Evolutionary conservation across 2,113 vertebrate genomes (phyloP).

Genomic region (Ctenomys sociabilis): DNA sequence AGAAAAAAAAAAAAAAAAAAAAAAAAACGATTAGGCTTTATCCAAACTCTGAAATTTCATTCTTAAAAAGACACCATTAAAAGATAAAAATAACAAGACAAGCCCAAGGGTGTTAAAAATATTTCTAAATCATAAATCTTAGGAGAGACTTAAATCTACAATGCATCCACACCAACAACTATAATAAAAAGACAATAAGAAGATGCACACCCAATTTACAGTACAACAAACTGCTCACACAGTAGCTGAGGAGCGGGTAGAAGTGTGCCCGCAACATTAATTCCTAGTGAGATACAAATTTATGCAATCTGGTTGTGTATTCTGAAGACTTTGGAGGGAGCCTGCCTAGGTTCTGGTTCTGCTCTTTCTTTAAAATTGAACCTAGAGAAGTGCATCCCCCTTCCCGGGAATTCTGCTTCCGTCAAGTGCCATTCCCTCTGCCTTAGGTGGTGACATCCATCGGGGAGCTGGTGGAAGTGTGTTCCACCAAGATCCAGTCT

Average conservation of each 20-base stretch:
- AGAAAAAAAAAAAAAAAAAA: background rate
- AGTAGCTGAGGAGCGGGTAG: background rate
- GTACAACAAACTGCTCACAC: background rate
- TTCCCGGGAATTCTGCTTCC: background rate
- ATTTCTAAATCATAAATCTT: background rate
- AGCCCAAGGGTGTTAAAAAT: background rate
- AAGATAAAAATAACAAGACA: slow-evolving; percentile 17
- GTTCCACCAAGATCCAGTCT: slow-evolving; percentile 96
- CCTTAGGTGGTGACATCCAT: slow-evolving; percentile 96
- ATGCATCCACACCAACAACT: background rate
- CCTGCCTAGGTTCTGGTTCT: background rate
- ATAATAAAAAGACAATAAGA: background rate
- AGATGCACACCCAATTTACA: background rate
- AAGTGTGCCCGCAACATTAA: background rate
- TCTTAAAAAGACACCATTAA: background rate
- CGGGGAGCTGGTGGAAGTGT: slow-evolving; percentile 97
- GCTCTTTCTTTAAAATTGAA: slow-evolving; percentile 36
- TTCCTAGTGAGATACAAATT: slow-evolving; percentile 23
- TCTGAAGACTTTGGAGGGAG: background rate
- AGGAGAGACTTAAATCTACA: background rate
- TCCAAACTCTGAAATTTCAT: slow-evolving; percentile 13
- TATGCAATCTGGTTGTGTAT: background rate
- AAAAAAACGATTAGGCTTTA: background rate
- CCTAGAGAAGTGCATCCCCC: background rate
- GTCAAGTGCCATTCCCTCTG: background rate